phyloP scores from a whole-genome alignment of 2,113 vertebrate genomes.

The Rhagologus leucostigma region DNA sequence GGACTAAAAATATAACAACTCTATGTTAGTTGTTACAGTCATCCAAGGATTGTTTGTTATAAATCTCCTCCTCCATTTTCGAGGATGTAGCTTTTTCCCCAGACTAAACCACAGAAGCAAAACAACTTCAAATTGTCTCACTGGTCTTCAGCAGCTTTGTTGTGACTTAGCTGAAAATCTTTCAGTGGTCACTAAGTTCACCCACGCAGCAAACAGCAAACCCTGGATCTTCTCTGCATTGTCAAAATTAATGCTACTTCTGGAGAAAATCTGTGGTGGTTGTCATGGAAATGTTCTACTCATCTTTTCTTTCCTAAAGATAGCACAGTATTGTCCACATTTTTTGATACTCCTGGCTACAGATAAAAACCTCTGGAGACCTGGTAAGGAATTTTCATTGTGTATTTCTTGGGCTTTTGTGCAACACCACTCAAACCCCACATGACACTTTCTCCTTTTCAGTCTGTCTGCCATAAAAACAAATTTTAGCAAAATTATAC shows the following conservation, averaged over 20 bases:
- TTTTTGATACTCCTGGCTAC: not conserved
- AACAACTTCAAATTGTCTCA: not conserved
- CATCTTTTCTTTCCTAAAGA: conserved; percentile 28
- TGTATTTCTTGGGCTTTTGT: not conserved
- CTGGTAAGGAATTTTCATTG: not conserved
- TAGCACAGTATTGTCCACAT: not conserved
- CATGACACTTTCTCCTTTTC: not conserved
- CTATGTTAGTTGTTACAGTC: not conserved
- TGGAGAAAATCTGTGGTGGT: not conserved
- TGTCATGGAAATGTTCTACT: conserved; percentile 47
- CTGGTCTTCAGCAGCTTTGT: not conserved
- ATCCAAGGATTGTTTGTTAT: not conserved
- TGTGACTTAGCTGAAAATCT: not conserved
- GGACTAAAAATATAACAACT: not conserved
- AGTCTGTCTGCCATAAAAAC: not conserved
- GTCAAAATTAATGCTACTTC: not conserved
- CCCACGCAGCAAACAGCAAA: not conserved
- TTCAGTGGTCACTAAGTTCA: not conserved
- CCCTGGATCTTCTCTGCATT: not conserved
- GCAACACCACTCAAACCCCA: not conserved
- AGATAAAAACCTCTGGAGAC: not conserved
- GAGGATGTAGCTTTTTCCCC: not conserved
- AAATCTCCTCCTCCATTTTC: not conserved
- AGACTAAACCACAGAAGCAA: not conserved
- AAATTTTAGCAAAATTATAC: not conserved